Percentiles rank a stretch among this genome's conserved stretches.
Conservation (phyloP, 2,113 vertebrate genomes). For the Motacilla tschutschensis region DNA sequence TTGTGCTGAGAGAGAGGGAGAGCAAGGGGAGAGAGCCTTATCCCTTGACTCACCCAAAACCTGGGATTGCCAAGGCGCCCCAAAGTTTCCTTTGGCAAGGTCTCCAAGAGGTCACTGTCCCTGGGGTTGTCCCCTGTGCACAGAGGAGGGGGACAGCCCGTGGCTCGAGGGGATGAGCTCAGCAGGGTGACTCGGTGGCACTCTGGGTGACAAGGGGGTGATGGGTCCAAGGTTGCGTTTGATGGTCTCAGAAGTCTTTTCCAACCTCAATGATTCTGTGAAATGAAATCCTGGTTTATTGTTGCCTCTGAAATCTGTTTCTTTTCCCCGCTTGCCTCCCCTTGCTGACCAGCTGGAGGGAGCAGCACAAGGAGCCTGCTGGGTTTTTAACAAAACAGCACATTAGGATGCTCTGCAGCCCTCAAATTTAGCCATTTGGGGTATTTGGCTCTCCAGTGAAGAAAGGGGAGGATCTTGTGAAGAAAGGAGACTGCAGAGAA, state of each 20-base stretch:
- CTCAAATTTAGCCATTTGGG: background rate
- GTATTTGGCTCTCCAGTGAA: background rate
- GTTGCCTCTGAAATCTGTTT: background rate
- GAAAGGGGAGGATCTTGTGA: background rate
- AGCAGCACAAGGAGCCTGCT: background rate
- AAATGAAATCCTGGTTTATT: background rate
- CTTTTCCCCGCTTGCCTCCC: background rate
- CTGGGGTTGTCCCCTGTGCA: background rate
- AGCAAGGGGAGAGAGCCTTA: fast-evolving
- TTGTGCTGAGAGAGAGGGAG: background rate
- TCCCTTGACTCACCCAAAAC: background rate
- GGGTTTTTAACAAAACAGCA: background rate
- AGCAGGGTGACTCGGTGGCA: background rate
- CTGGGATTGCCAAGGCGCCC: background rate
- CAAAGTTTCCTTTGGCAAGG: background rate
- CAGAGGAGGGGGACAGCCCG: background rate
- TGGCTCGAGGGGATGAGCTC: background rate
- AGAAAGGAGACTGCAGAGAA: background rate
- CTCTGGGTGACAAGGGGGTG: background rate
- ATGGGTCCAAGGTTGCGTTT: background rate
- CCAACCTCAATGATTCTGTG: background rate
- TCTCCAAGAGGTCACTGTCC: fast-evolving
- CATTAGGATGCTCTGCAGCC: background rate
- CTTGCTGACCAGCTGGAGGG: background rate
- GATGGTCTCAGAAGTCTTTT: background rate